Percentiles rank a stretch among this genome's conserved stretches.
Evolutionary conservation across 2,113 vertebrate genomes (phyloP).

Genomic region (Merops nubicus): DNA sequence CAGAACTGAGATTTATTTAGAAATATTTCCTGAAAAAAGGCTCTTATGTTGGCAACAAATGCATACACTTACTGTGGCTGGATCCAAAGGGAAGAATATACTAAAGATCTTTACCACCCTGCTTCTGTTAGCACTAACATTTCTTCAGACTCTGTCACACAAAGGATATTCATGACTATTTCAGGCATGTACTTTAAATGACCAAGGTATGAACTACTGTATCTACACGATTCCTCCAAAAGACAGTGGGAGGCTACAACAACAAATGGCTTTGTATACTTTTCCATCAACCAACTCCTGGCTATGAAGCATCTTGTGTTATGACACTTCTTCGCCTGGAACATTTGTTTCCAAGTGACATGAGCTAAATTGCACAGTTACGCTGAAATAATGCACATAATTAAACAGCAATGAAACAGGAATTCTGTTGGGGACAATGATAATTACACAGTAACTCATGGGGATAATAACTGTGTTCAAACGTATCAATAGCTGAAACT

Average conservation of each 20-base stretch:
- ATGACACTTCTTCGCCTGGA: neutral
- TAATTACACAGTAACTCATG: conserved; percentile 26
- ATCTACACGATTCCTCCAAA: neutral
- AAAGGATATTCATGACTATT: neutral
- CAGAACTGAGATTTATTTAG: neutral
- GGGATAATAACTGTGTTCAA: conserved; percentile 34
- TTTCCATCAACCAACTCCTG: neutral
- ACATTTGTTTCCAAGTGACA: conserved; percentile 12
- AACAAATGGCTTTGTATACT: neutral
- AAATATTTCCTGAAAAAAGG: neutral
- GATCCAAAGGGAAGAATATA: neutral
- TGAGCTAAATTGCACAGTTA: neutral
- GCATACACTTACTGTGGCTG: neutral
- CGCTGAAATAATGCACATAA: conserved; percentile 18
- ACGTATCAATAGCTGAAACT: neutral
- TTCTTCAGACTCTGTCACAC: neutral
- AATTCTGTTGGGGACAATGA: neutral
- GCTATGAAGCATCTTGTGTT: neutral
- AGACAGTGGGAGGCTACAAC: neutral
- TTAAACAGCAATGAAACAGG: conserved; percentile 10
- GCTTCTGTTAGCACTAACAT: neutral
- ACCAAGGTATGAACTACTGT: neutral
- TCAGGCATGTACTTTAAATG: neutral
- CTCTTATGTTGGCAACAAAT: neutral
- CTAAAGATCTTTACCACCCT: neutral